Base-by-base conservation (phyloP, 2,113 vertebrate species). In the Colius striatus region DNA sequence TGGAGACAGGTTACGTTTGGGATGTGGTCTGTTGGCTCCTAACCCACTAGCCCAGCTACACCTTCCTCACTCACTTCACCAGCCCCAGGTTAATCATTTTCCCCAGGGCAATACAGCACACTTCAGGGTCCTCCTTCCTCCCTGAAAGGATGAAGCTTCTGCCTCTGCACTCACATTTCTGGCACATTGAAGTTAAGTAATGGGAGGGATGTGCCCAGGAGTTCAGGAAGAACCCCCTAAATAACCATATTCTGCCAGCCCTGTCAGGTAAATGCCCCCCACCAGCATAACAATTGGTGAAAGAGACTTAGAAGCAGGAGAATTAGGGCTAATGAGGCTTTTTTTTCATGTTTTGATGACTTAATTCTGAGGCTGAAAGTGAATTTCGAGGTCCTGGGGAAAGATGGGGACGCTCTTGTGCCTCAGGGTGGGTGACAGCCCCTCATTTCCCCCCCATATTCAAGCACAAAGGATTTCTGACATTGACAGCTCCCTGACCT, bases 41-140 rank as follows among this genome's bases (percentile, higher is more conserved):
- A 16, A n/a, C 9, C 23, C 63, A 14, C 22, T 50, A 25, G 43
- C 36, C 51, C 14, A 21, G 19, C 15, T 9, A 5, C 55, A 29
- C 1, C 27, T 18, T 30, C 13, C 0, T 63, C 14, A 54, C 47
- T 19, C 22, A 7, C 26, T 34, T 26, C 7, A 11, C 5, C 34
- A 22, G 26, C 6, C 63, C 21, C 14, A 5, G 21, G 30, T 61
- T 43, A 61, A n/a, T 19, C 23, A 13, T 16, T 41, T 26, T 26
- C 34, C 12, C 25, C 2, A 43, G 47, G 22, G 53, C 61, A 6
- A 9, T 4, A 15, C 18, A 4, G 12, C 6, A 0, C 2, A 6
- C 38, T 8, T 9, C 1, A 34, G 32, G 54, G 32, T 11, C 26
- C 43, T 45, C 36, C 26, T 47, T 63, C 20, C 43, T 19, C 74